phyloP scores from a whole-genome alignment of 1,140 invertebrate genomes.

The Schlechtendalia chinensis region DNA sequence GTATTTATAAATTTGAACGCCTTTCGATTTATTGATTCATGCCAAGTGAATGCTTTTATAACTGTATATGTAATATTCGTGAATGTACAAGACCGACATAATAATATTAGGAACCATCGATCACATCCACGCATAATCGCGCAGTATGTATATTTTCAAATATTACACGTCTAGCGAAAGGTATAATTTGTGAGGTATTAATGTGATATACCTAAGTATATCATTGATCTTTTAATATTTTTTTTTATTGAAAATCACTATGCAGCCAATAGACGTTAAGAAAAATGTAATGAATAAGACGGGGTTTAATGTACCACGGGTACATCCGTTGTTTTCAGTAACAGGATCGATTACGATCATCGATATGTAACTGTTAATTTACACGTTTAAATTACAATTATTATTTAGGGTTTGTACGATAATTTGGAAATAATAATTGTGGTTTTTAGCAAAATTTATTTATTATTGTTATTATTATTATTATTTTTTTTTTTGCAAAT shows the following conservation, averaged over 20 bases:
- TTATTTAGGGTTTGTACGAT: background rate
- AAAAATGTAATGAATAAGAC: background rate
- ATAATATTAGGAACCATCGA: background rate
- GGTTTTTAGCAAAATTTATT: background rate
- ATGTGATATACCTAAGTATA: background rate
- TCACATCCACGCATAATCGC: background rate
- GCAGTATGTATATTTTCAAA: background rate
- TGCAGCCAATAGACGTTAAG: background rate
- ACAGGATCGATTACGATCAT: no score
- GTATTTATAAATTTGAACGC: background rate
- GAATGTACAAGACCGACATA: background rate
- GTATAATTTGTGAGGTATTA: background rate
- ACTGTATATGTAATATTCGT: background rate
- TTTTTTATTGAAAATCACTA: background rate
- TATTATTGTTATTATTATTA: background rate
- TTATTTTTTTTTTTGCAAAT: background rate
- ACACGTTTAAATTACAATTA: no score
- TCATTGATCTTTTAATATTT: background rate
- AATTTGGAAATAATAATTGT: background rate
- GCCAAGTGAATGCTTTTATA: background rate
- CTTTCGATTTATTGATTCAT: background rate
- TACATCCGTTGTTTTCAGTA: no score
- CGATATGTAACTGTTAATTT: no score
- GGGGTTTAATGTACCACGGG: background rate
- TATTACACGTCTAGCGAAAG: conserved; percentile 2